Base-by-base conservation (phyloP, 2,888 invertebrate genomes). In the Agrochola circellaris region DNA sequence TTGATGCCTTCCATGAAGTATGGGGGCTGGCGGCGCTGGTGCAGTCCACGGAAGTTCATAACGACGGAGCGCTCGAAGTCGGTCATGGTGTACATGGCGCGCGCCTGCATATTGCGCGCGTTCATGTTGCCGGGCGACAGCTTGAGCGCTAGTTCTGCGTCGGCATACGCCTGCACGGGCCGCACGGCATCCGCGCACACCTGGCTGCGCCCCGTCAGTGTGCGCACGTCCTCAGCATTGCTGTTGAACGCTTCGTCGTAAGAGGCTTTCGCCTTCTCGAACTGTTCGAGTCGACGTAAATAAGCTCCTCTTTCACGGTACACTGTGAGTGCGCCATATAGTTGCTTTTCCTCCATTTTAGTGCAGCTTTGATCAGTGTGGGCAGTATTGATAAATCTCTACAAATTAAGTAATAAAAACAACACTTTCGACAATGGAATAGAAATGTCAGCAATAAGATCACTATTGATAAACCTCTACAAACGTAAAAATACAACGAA, bases 1-100 rank as follows among this genome's bases (percentile, higher is more conserved):
- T 94, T 95, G 30, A 96, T 96, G n/a, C 96, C 96, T 86, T 96
- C 96, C 65, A 88, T 92, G 83, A 96, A 96, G 85, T 96, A 96
- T 0, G 95, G 95, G 2, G 96, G 96, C 80, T 96, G 95, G 8
- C 91, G 91, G 17, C 96, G 93, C 48, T 82, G 77, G 38, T 94
- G 90, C 0, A 92, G 86, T 3, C 96, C 96, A 7, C 96, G 93
- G 76, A 90, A 95, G 85, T 96, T 96, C 93, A 95, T 95, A n/a
- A 96, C 95, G 5, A 96, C 94, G 2, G 96, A 95, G 58, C 94
- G 92, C 77, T 96, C 96, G 79, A 96, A 96, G 84, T 96, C 96
- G 0, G 95, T 94, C 95, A 96, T 95, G 20, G 96, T 95, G 84
- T 96, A 96, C 93, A 96, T 92, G 26, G 96, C 96, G 2, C 95